Base-by-base conservation (phyloP, 1,140 invertebrate species). In the Kradibia gibbosae region DNA sequence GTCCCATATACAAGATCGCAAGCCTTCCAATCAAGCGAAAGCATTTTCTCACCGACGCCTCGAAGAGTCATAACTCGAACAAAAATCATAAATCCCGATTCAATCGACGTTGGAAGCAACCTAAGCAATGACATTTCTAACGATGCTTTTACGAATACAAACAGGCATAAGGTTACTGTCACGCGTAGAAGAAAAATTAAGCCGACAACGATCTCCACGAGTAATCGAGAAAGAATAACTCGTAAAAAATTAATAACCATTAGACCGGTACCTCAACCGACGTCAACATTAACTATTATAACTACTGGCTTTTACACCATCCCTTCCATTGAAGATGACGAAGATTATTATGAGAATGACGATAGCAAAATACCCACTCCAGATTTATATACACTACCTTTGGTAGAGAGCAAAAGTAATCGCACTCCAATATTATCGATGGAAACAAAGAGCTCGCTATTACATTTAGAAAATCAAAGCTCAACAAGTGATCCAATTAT, bases 271-370 rank as follows among this genome's bases (percentile, higher is more conserved):
- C 82, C 85, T 22, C 70, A 83, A 72, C 86, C 88, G 8, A 88
- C 89, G 0, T 85, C 90, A 1, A 89, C 87, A 10, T 85, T 88
- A 34, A 87, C 89, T 25, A 90, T 91, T 57, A 91, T 91, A 8
- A 91, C 91, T 0, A 88, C 91, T 36, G 90, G 90, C 34, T 91
- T 91, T 81, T 91, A 89, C 72, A 90, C 88, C 0, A 86, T 84
- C 7, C 78, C 88, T 22, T 72, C 85, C 15, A 60, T 83, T 2
- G 84, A 87, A 11, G 85, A 88, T 0, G 83, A 89, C 0, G 87
- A 88, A 0, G 80, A 88, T 15, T 83, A 86, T 13, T 79, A 84
- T 10, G 86, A 87, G 10, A 81, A 70, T 10, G 70, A 84, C 4
- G 45, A 81, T 22, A 60, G 53, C 25, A 34, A 2, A 72, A 83